A percentile compares a stretch with the other conserved stretches of the same genome.
These are phyloP conservation scores for Agraylea sexmaculata DNA, from an alignment of 1,140 invertebrate species.

Conservation along the genomic window DNA sequence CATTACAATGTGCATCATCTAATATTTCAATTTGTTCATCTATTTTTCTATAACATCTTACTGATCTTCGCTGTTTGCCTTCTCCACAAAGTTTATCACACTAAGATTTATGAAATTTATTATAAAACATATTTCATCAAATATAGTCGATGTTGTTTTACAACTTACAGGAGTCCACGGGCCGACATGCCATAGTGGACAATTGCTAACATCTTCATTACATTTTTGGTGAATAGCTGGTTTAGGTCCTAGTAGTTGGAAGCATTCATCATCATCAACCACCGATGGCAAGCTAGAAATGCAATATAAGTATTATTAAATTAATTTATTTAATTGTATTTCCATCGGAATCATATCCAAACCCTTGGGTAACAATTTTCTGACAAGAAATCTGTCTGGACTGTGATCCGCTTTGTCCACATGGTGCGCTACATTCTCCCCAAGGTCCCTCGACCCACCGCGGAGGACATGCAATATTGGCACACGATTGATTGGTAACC, in stretches of 20 bases:
- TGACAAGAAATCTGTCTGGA: slow-evolving; percentile 65
- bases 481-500: slow-evolving; percentile 55
- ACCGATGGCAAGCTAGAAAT: slow-evolving; percentile 44
- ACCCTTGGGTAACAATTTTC: slow-evolving; percentile 53
- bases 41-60: slow-evolving; percentile 62
- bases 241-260: slow-evolving; percentile 51
- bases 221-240: slow-evolving; percentile 59
- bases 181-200: slow-evolving; percentile 72
- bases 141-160: slow-evolving; percentile 3
- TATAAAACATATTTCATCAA: slow-evolving; percentile 5
- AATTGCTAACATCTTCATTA: slow-evolving; percentile 60
- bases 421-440: slow-evolving; percentile 70
- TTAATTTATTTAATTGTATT: neutral
- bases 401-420: slow-evolving; percentile 62
- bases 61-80: slow-evolving; percentile 60
- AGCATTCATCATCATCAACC: slow-evolving; percentile 64
- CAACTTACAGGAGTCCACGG: slow-evolving; percentile 72
- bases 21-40: slow-evolving; percentile 59
- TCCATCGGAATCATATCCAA: too few relatives aligned
- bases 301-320: slow-evolving; percentile 4
- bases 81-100: slow-evolving; percentile 81
- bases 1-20: slow-evolving; percentile 55
- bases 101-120: slow-evolving; percentile 32
- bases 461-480: slow-evolving; percentile 65
- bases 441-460: slow-evolving; percentile 72